phyloP scores from a whole-genome alignment of 64 coral and sea anemone species.

The Actinia equina region DNA sequence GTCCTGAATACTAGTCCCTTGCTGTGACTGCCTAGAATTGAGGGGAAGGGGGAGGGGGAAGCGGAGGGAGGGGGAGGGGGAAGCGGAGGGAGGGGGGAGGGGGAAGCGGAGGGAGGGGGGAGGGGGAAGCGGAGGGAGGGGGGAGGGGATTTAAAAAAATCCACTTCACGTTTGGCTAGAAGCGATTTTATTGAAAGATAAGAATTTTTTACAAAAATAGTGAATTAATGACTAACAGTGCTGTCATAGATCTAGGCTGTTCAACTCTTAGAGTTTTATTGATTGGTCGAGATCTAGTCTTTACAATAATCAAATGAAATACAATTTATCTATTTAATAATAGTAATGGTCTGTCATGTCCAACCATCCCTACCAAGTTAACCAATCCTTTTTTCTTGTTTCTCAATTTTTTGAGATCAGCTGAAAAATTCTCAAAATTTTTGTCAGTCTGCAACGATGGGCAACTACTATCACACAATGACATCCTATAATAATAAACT shows the following conservation, averaged over 20 bases:
- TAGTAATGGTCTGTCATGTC: background rate
- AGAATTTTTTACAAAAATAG: constrained; percentile 14
- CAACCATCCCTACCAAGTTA: background rate
- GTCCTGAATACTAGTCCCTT: too few species aligned
- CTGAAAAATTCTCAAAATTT: too few species aligned
- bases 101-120: too few species aligned
- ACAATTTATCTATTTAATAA: background rate
- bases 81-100: too few species aligned
- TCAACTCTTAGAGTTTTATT: background rate
- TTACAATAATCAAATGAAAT: background rate
- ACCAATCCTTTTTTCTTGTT: background rate
- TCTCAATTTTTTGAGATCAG: background rate
- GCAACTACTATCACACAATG: too few species aligned
- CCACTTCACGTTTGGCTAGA: background rate
- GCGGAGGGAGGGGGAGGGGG: too few species aligned
- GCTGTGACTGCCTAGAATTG: too few species aligned
- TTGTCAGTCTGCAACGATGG: too few species aligned
- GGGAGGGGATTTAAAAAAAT: too few species aligned
- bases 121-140: too few species aligned
- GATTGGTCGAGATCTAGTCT: background rate
- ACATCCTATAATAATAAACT: too few species aligned
- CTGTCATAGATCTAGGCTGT: background rate
- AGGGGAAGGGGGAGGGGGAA: too few species aligned
- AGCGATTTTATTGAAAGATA: constrained; percentile 10
- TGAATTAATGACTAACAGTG: background rate